Evolutionary conservation across 2,113 vertebrate species (phyloP), one percentile per base, ranked within the genome.

Genomic region (Boleophthalmus pectinirostris): DNA sequence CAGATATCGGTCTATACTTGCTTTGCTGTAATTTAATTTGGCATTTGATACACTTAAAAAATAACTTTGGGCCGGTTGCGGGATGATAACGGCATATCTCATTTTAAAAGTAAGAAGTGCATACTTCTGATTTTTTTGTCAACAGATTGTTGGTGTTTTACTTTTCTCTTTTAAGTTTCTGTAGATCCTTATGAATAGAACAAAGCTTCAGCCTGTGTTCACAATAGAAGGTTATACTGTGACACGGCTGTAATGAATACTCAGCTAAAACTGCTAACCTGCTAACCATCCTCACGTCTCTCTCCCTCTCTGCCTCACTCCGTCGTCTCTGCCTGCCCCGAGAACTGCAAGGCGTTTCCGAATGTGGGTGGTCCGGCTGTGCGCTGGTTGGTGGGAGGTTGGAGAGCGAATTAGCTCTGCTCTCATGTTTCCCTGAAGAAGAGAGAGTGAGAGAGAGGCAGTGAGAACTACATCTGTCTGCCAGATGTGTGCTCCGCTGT

Each of bases 401-500:
- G 81, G 77, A 66, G 76, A 79, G 79, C 77, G 91, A 88, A 88
- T 91, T 89, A 91, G 83, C 79, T 72, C 80, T 56, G 90, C 80
- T 90, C 90, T 91, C 90, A 87, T 88, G 87, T 91, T 91, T 88
- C 91, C 85, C 78, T 21, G 74, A 72, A 82, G 74, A 88, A 78
- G 75, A 81, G 80, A 78, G 73, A 77, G 78, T 69, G 79, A 73
- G 82, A 82, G 78, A 57, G 82, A 78, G 79, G 69, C 83, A 88
- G 90, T 82, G 82, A 79, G 82, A 88, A 83, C 78, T 72, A 92
- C 93, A 94, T 94, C 91, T 94, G 93, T 90, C 88, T 67, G 91
- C 90, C 93, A 94, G 93, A 94, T 94, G 93, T 94, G 92, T 81
- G 87, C 90, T 92, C 89, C 87, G 80, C 87, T 82, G 89, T 91